Evolutionary conservation across 2,113 vertebrate genomes (phyloP).

Genomic region (Desmodus rotundus): DNA sequence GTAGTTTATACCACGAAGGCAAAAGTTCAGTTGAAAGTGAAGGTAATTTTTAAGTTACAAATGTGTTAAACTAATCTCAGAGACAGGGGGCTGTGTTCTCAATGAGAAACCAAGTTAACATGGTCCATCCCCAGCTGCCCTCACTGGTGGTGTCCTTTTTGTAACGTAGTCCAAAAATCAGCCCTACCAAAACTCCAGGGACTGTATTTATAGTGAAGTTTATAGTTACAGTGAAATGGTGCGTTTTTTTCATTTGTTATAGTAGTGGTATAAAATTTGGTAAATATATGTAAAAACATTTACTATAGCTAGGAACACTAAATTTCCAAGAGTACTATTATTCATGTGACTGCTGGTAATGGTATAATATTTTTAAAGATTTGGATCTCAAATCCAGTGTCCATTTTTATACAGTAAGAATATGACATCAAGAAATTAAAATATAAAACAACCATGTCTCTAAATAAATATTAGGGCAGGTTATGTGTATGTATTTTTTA

Average conservation of each 20-base stretch:
- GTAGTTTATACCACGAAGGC: neutral
- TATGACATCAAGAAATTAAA: constrained; percentile 64
- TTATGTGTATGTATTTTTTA: neutral
- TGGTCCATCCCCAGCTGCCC: neutral
- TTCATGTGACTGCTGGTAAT: neutral
- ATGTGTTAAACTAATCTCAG: neutral
- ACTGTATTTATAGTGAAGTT: neutral
- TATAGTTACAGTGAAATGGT: neutral
- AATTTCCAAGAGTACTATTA: neutral
- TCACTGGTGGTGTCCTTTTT: neutral
- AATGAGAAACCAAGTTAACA: neutral
- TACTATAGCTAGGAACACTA: neutral
- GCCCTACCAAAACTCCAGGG: neutral
- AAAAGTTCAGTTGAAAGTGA: neutral
- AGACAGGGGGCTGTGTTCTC: neutral
- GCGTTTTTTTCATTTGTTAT: neutral
- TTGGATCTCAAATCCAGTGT: neutral
- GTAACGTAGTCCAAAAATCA: neutral
- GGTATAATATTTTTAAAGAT: neutral
- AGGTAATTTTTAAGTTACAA: neutral
- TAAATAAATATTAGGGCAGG: neutral
- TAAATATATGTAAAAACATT: neutral
- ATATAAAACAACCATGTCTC: constrained; percentile 55
- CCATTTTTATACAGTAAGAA: constrained; percentile 55
- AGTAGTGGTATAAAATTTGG: neutral